Evolutionary conservation across 2,113 vertebrate genomes (phyloP).

Genomic region (Pachypanchax playfairii): DNA sequence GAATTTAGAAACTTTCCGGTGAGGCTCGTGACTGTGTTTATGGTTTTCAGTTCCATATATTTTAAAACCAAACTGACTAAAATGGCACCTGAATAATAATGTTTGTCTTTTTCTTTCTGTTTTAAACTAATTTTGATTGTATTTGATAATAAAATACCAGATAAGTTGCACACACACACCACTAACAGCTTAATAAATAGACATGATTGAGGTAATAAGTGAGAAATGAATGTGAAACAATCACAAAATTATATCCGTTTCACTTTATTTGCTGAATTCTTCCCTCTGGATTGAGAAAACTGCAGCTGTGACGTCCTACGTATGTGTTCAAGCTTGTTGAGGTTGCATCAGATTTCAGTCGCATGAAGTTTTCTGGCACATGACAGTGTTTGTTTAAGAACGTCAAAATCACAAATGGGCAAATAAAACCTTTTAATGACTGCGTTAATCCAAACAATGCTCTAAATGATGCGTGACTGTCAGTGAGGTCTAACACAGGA

Average conservation of each 20-base stretch:
- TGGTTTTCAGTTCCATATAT: background rate
- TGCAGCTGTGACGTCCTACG: background rate
- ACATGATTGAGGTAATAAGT: background rate
- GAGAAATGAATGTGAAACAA: background rate
- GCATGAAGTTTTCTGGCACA: background rate
- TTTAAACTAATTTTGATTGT: background rate
- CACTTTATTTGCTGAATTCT: constrained; percentile 11
- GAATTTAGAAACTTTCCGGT: constrained; percentile 19
- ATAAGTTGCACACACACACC: background rate
- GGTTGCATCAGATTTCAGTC: constrained; percentile 2
- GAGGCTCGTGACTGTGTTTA: background rate
- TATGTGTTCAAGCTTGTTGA: constrained; percentile 45
- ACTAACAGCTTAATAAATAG: background rate
- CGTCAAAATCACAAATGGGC: background rate
- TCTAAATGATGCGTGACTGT: background rate
- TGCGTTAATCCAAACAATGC: background rate
- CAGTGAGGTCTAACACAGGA: background rate
- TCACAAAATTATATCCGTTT: background rate
- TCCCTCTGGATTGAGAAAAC: constrained; percentile 12
- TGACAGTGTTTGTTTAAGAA: background rate
- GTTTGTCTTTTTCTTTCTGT: background rate
- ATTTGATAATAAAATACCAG: background rate
- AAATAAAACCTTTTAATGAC: background rate
- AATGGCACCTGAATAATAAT: background rate
- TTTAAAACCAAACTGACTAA: background rate